A percentile compares a stretch with the other conserved stretches of the same genome.
phyloP scores from a whole-genome alignment of 1,140 invertebrate species.

The Listronotus bonariensis region DNA sequence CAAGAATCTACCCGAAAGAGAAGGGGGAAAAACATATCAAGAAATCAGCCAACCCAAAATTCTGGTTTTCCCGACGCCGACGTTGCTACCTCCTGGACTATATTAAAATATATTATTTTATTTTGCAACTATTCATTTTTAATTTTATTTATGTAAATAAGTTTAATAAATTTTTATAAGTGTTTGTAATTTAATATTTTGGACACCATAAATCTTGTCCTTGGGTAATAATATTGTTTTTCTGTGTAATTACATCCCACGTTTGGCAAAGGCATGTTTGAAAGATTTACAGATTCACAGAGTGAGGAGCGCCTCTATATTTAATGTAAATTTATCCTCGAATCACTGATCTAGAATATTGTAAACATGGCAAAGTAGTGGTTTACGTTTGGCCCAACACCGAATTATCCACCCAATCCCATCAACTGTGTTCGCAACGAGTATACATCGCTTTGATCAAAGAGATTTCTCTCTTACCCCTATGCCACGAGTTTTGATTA shows the following conservation, averaged over 20 bases:
- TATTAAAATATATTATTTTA: too few relatives aligned
- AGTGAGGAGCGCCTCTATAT: slow-evolving; percentile 28
- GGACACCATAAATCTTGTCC: too few relatives aligned
- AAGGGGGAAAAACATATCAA: too few relatives aligned
- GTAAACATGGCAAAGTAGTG: slow-evolving; percentile 49
- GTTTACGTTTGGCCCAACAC: slow-evolving; percentile 47
- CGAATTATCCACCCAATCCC: slow-evolving; percentile 51
- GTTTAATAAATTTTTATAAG: too few relatives aligned
- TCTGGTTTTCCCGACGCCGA: too few relatives aligned
- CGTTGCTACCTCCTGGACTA: too few relatives aligned
- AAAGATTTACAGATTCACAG: not conserved
- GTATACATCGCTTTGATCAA: slow-evolving; percentile 28
- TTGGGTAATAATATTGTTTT: slow-evolving; percentile 1
- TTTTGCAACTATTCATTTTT: too few relatives aligned
- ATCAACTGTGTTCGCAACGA: slow-evolving; percentile 47
- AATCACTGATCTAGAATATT: slow-evolving; percentile 52
- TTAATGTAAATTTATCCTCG: slow-evolving; percentile 47
- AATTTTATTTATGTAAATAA: too few relatives aligned
- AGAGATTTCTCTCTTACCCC: slow-evolving; percentile 5
- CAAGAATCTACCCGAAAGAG: too few relatives aligned
- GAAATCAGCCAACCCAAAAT: too few relatives aligned
- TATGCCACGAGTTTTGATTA: slow-evolving; percentile 42
- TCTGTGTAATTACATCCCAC: slow-evolving; percentile 23
- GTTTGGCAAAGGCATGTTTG: not conserved
- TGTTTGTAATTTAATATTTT: too few relatives aligned